These are phyloP conservation scores for Squalus acanthias DNA, from an alignment of 2,797 vertebrate species.

Conservation along the genomic window DNA sequence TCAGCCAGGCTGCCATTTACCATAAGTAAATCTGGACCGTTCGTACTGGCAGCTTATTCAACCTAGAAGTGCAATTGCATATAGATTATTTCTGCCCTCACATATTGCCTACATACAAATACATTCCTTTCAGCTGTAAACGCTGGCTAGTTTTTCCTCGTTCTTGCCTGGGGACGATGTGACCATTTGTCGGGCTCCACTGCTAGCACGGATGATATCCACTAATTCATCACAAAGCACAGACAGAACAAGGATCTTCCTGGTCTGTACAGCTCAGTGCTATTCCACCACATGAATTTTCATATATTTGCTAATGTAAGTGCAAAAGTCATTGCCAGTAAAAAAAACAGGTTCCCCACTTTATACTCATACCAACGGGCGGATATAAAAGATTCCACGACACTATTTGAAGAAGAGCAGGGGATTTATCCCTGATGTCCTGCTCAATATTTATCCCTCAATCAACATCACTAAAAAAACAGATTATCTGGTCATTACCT, in stretches of 20 bases:
- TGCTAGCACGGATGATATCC: too few species aligned
- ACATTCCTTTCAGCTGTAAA: neutral
- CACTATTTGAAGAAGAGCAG: neutral
- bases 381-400: neutral
- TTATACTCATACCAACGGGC: neutral
- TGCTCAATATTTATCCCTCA: neutral
- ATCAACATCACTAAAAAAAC: too few species aligned
- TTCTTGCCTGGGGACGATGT: neutral
- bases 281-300: neutral
- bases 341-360: neutral
- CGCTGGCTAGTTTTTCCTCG: too few species aligned
- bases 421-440: neutral
- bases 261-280: neutral
- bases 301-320: neutral
- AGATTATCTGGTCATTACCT: too few species aligned
- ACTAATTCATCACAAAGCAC: neutral
- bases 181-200: neutral
- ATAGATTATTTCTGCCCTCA: neutral
- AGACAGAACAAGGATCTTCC: neutral
- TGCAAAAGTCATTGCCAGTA: neutral
- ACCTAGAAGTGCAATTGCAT: neutral
- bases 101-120: neutral
- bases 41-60: neutral
- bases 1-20: too few species aligned
- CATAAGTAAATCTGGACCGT: neutral